Evolutionary conservation across 2,113 vertebrate genomes (phyloP), one percentile per base, ranked within the genome.

Genomic region (Catharus bicknelli): DNA sequence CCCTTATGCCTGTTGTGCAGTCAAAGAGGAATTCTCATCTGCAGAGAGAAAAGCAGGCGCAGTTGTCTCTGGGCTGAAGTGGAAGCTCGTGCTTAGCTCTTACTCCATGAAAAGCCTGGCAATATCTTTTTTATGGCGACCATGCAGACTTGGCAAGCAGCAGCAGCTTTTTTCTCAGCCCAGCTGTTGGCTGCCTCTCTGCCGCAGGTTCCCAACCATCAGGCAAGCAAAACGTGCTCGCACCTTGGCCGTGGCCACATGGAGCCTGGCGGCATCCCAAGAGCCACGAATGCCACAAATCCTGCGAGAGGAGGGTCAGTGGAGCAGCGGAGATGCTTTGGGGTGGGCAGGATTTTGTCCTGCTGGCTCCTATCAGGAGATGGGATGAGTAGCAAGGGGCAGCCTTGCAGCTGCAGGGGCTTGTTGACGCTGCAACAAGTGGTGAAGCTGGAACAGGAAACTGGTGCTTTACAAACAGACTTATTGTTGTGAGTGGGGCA

Each of bases 271-370:
- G 0, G 20, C 54, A 78, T 82, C 2, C 12, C 8, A 3, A 16
- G 40, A 30, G 59, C 7, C 3, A 29, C 45, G 30, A 7, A 27
- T 17, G 29, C 55, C 43, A 13, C 50, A 2, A 6, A 34, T 13
- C 19, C 51, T 68, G 38, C 0, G 1, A 45, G 53, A 43, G 42
- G 22, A 11, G 0, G 7, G 30, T 30, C 0, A 0, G 22, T 22
- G 21, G 29, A 83, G 34, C 5, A 13, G 29, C 2, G 0, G 75
- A 93, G 13, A 21, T 3, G 25, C 53, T 76, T 22, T 23, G 34
- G 47, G 43, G 4, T 1, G 15, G 61, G 38, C 34, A 32, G 70
- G 50, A 42, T 59, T 83, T 67, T 83, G 58, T 55, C 32, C 32
- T 5, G 25, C 19, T 12, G 9, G 32, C 21, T 74, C 30, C 69